Evolutionary conservation across 2,113 vertebrate species (phyloP), one percentile per base, ranked within the genome.

Genomic region (Naja naja): DNA sequence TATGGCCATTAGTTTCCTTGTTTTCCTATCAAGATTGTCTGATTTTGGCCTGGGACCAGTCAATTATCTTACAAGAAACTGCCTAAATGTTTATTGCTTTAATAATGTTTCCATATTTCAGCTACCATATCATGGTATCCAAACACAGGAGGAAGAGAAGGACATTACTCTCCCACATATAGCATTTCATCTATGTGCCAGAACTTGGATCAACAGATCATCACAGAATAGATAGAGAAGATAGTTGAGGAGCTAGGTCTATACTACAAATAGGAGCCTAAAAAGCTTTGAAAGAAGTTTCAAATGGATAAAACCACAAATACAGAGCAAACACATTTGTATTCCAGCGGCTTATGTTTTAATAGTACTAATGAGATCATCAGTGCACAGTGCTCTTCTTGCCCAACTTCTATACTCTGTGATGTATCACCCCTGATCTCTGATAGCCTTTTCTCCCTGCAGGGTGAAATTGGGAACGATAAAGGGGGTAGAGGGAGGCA

Each of bases 361-460:
- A 94, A 88, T 93, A 90, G 87, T 58, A 93, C 94, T 96, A 93
- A 95, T 95, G 96, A 96, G 93, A 85, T 34, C 47, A 88, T 89
- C 93, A 34, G 25, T 86, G 90, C 27, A 87, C 93, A 91, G 85
- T 93, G 91, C 58, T 95, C 86, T 93, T 89, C 88, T 87, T 90
- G 88, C 45, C 2, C 54, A 45, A 34, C 69, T 93, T 69, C 47
- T 18, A 91, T 81, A 43, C 85, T 55, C 91, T 53, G 43, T 9
- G 56, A 93, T 45, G 23, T 92, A 49, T n/a, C 25, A 89, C 93
- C 85, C 91, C 92, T 93, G 23, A 85, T 87, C 69, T 69, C 85
- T 88, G 8, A 64, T 88, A 88, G 91, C 74, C 87, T 94, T 55
- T 54, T 74, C 92, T 92, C n/a, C 87, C 85, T n/a, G 53, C 7